Percentiles rank a stretch among this genome's conserved stretches.
Evolutionary conservation across 1,140 invertebrate genomes (phyloP).

Genomic region (Drosophila nannoptera): DNA sequence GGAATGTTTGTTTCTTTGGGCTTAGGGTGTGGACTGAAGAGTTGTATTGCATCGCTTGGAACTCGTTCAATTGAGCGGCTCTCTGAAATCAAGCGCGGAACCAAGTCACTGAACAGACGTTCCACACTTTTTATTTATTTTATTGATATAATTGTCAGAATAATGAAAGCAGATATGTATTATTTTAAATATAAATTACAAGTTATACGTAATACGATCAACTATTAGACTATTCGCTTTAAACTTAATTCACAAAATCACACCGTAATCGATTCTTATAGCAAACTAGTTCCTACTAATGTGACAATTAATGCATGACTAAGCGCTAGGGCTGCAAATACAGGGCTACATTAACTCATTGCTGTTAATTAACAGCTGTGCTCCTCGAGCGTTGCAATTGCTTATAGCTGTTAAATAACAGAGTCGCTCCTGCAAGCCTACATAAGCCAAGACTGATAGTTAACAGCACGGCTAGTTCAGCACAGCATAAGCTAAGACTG

Average conservation of each 20-base stretch:
- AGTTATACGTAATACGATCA: not conserved
- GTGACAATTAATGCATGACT: not conserved
- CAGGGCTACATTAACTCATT: not conserved
- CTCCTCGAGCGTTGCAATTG: no score
- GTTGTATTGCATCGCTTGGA: constrained; percentile 19
- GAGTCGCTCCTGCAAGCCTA: no score
- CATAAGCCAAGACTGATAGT: no score
- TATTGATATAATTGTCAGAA: not conserved
- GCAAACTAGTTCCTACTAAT: not conserved
- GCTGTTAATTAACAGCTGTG: no score
- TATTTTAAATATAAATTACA: not conserved
- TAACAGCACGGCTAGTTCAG: no score
- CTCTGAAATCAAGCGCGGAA: not conserved
- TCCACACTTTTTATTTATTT: not conserved
- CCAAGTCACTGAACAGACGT: not conserved
- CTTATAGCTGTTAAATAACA: no score
- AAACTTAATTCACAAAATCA: not conserved
- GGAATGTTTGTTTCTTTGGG: constrained; percentile 50
- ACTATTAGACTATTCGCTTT: not conserved
- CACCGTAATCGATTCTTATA: not conserved
- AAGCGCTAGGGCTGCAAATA: constrained; percentile 7
- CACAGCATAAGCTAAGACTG: no score
- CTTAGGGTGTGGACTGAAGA: constrained; percentile 66
- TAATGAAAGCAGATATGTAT: not conserved
- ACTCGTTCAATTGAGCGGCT: constrained; percentile 15